Evolutionary conservation across 2,113 vertebrate genomes (phyloP), one percentile per base, ranked within the genome.

Genomic region (Psettodes erumei): DNA sequence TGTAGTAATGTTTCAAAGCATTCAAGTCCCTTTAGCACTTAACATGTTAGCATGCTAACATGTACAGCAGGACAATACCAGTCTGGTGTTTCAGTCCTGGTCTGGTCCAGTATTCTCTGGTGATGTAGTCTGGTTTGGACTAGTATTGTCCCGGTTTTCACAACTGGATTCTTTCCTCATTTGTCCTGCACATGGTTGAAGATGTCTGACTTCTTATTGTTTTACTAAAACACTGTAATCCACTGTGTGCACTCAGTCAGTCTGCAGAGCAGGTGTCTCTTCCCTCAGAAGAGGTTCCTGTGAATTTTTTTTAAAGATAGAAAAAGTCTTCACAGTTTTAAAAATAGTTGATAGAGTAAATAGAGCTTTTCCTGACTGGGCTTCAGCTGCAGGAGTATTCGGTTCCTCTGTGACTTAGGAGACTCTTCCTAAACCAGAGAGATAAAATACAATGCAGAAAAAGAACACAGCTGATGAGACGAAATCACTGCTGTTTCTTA

Each of bases 391-490:
- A 27, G 19, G 18, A 5, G 9, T 60, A 60, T 37, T 79, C 54
- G 13, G 78, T 89, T 89, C 88, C 88, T 82, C 88, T 82, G 45
- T 8, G 10, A 67, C 48, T 73, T 63, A 54, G 54, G 27, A 81
- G 59, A 61, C 33, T 55, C 35, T 1, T 48, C 43, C 51, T 47
- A 43, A 77, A 58, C 6, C 60, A 54, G 68, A 58, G 4, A 25
- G 28, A 72, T 33, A 16, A 73, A 28, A 42, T 47, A 38, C 53
- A 74, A 59, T 13, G 47, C 51, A 68, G 58, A 70, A 51, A 42
- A 59, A 69, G 42, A 70, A 54, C 59, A 65, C 71, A 83, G 88
- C 86, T 90, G 88, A 88, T 80, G 0, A 38, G 79, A 60, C 69
- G 75, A 85, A 86, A 90, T 66, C 60, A 59, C 16, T 18, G 15